Evolutionary conservation across 2,888 invertebrate genomes (phyloP).

Genomic region (Pharmacophagus antenor): DNA sequence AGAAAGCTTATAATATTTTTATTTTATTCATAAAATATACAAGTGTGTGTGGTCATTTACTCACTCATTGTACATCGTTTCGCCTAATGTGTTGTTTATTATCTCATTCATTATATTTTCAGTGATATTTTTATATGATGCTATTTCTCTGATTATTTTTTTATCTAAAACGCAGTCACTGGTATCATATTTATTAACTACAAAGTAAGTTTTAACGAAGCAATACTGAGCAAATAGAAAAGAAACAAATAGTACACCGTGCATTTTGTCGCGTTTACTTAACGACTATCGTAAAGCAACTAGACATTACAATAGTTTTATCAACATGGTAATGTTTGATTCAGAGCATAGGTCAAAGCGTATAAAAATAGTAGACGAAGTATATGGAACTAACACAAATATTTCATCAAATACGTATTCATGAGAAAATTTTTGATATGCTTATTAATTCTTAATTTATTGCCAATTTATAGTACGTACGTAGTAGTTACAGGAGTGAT

Average conservation of each 20-base stretch:
- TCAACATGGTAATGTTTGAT: slow-evolving; percentile 8
- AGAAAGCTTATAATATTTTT: too few relatives aligned
- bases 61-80: slow-evolving; percentile 31
- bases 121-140: slow-evolving; percentile 30
- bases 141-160: slow-evolving; percentile 30
- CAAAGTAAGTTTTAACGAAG: slow-evolving; percentile 7
- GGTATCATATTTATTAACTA: slow-evolving; percentile 25
- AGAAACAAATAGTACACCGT: not conserved
- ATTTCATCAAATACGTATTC: too few relatives aligned
- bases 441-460: too few relatives aligned
- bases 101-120: slow-evolving; percentile 31
- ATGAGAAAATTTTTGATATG: too few relatives aligned
- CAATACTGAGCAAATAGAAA: slow-evolving; percentile 10
- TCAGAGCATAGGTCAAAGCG: slow-evolving; percentile 25
- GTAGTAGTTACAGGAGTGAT: too few relatives aligned
- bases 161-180: slow-evolving; percentile 27
- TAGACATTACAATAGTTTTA: slow-evolving; percentile 19
- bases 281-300: slow-evolving; percentile 13
- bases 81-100: slow-evolving; percentile 29
- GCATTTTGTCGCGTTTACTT: slow-evolving; percentile 21
- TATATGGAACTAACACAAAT: too few relatives aligned
- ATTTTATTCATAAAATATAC: too few relatives aligned
- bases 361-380: not conserved
- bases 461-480: too few relatives aligned
- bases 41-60: too few relatives aligned